A percentile compares a stretch with the other conserved stretches of the same genome.
These are phyloP conservation scores for Trachops cirrhosus DNA, from an alignment of 2,797 vertebrate genomes.

Conservation along the genomic window DNA sequence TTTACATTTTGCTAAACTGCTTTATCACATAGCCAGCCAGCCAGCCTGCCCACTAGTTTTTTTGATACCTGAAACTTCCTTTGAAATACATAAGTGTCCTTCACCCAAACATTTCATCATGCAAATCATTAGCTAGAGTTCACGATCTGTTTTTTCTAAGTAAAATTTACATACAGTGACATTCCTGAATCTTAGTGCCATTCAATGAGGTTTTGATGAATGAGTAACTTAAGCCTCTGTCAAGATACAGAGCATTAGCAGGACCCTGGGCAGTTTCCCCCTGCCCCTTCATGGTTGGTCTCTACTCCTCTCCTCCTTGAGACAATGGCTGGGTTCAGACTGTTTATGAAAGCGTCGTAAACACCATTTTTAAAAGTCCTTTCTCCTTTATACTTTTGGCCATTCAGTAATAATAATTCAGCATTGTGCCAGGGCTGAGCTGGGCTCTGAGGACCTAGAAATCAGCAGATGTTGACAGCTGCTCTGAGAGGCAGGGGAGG, in stretches of 20 bases:
- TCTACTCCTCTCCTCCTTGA: background rate
- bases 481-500: background rate
- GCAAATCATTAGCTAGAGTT: background rate
- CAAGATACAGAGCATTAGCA: background rate
- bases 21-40: background rate
- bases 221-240: background rate
- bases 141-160: fast-evolving
- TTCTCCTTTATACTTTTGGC: background rate
- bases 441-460: background rate
- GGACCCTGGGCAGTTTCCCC: background rate
- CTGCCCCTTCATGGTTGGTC: background rate
- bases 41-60: background rate
- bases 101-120: background rate
- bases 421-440: background rate
- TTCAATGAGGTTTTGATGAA: background rate
- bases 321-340: background rate
- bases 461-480: background rate
- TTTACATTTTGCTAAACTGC: background rate
- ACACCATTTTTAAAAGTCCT: background rate
- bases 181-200: background rate
- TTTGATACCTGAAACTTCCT: background rate
- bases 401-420: background rate
- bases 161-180: background rate
- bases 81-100: background rate
- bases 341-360: background rate